A percentile compares a stretch with the other conserved stretches of the same genome.
Evolutionary conservation across 2,888 invertebrate genomes (phyloP).

Genomic region (Gisinianus flammeolus): DNA sequence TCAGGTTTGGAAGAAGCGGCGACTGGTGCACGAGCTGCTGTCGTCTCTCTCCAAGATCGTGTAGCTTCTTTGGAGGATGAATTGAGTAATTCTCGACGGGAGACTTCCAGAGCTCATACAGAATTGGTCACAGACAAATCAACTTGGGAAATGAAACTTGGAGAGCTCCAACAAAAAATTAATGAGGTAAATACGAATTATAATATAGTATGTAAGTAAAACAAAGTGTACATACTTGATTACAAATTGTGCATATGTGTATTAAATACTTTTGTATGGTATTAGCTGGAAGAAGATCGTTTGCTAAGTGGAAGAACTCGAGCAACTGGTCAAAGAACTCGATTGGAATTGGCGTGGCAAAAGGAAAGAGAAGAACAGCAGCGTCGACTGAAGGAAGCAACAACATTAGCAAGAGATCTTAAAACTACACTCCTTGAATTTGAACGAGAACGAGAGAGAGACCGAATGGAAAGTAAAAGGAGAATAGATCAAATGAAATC

Average conservation of each 20-base stretch:
- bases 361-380: slow-evolving; percentile 92
- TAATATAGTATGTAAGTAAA: too few relatives aligned
- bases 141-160: slow-evolving; percentile 81
- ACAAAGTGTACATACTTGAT: too few relatives aligned
- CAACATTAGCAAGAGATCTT: slow-evolving; percentile 84
- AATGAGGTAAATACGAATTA: slow-evolving; percentile 70
- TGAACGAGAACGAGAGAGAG: slow-evolving; percentile 87
- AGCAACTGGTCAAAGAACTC: slow-evolving; percentile 82
- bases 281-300: slow-evolving; percentile 82
- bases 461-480: slow-evolving; percentile 83
- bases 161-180: slow-evolving; percentile 85
- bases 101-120: slow-evolving; percentile 82
- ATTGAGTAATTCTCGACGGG: slow-evolving; percentile 80
- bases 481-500: slow-evolving; percentile 84
- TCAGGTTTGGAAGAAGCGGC: slow-evolving; percentile 73
- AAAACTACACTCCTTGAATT: slow-evolving; percentile 87
- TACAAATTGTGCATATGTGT: too few relatives aligned
- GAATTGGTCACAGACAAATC: slow-evolving; percentile 89
- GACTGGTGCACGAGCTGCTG: slow-evolving; percentile 59
- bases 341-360: slow-evolving; percentile 91
- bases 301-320: slow-evolving; percentile 83
- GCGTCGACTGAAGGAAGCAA: slow-evolving; percentile 85
- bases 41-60: slow-evolving; percentile 77
- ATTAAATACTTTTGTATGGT: background rate
- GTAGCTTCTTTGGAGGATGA: slow-evolving; percentile 86